Evolutionary conservation across 1,140 invertebrate species (phyloP).

Genomic region (Euborellia annulipes): DNA sequence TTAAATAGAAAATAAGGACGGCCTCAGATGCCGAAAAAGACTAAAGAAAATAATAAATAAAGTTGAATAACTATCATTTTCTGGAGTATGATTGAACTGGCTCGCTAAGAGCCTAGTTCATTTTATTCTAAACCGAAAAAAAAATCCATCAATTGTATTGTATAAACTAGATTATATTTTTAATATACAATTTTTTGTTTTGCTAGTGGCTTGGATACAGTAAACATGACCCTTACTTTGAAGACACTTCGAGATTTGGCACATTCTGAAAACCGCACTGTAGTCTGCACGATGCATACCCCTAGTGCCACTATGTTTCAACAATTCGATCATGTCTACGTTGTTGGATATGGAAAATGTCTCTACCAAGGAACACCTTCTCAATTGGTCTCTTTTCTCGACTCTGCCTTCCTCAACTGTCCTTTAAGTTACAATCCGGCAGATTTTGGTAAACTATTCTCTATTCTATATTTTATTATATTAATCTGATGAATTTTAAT

Average conservation of each 20-base stretch:
- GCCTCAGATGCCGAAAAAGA: no score
- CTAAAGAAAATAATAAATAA: no score
- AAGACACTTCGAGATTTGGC: conserved; percentile 37
- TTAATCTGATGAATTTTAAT: no score
- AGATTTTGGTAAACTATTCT: conserved; percentile 18
- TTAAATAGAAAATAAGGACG: no score
- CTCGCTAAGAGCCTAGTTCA: no score
- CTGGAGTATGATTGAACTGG: no score
- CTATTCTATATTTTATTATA: no score
- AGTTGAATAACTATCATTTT: no score
- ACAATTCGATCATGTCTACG: conserved; percentile 53
- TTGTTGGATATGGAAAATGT: conserved; percentile 38
- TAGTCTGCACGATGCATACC: conserved; percentile 72
- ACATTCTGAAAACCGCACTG: conserved; percentile 49
- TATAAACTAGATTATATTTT: no score
- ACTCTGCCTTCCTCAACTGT: conserved; percentile 15
- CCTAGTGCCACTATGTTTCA: conserved; percentile 64
- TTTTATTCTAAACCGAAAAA: no score
- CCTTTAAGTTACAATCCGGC: conserved; percentile 20
- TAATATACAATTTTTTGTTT: no score
- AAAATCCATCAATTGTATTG: no score
- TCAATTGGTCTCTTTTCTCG: conserved; percentile 33
- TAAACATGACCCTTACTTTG: conserved; percentile 50
- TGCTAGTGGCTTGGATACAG: conserved; percentile 64
- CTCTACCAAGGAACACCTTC: conserved; percentile 36